phyloP scores from a whole-genome alignment of 2,113 vertebrate genomes.

The Machaerirhynchus nigripectus region DNA sequence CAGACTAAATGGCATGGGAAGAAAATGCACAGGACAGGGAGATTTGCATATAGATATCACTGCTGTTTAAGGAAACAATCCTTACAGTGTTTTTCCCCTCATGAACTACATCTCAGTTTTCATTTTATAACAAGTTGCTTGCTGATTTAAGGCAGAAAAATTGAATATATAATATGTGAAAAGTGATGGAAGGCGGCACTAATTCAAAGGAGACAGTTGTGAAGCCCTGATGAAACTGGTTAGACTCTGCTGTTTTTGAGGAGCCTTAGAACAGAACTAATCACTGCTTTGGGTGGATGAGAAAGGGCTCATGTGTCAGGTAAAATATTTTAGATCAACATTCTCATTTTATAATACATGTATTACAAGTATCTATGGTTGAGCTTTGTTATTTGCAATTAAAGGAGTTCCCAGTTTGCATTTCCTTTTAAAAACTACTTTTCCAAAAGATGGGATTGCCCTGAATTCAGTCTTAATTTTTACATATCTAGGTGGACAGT shows the following conservation, averaged over 20 bases:
- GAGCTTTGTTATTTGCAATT: background rate
- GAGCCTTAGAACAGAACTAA: background rate
- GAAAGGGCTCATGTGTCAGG: background rate
- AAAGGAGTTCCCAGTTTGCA: background rate
- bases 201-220: background rate
- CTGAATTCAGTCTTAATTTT: background rate
- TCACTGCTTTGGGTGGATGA: background rate
- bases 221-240: background rate
- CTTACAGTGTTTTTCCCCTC: accelerated
- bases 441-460: background rate
- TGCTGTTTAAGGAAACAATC: background rate
- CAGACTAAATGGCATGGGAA: background rate
- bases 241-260: background rate
- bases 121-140: background rate
- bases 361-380: background rate
- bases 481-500: background rate
- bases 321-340: background rate
- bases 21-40: background rate
- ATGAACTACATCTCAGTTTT: background rate
- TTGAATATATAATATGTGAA: background rate
- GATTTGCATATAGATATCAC: background rate
- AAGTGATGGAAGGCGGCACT: background rate
- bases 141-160: background rate
- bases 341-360: background rate
- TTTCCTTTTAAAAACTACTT: background rate